Percentiles rank a stretch among this genome's conserved stretches.
Conservation (phyloP, 1,140 invertebrate species). For the Meloidogyne hapla region DNA sequence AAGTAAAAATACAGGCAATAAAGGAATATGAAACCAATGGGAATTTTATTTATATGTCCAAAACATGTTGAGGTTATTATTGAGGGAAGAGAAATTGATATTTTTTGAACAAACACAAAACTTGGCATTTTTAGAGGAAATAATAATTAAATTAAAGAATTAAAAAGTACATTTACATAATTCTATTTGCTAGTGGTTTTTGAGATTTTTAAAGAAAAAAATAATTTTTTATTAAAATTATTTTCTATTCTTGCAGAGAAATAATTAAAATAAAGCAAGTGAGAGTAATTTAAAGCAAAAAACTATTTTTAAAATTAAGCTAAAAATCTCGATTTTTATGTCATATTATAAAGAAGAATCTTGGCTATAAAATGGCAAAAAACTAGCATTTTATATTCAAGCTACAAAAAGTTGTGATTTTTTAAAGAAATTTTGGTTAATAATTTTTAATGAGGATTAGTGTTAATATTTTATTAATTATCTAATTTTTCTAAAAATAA, state of each 20-base stretch:
- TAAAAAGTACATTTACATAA: not conserved
- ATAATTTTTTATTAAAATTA: too few relatives aligned
- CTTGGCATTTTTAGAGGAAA: not conserved
- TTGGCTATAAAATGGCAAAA: too few relatives aligned
- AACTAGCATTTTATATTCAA: too few relatives aligned
- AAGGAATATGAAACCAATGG: conserved; percentile 2
- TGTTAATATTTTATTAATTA: not conserved
- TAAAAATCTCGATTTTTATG: too few relatives aligned
- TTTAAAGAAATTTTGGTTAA: too few relatives aligned
- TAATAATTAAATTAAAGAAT: not conserved
- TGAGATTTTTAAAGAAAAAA: not conserved
- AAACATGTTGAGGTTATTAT: not conserved
- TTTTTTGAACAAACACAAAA: not conserved
- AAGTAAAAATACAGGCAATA: not conserved
- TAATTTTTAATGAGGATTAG: too few relatives aligned
- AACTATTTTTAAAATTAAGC: too few relatives aligned
- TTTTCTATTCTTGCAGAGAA: too few relatives aligned
- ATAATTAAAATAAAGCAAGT: too few relatives aligned
- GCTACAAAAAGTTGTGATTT: too few relatives aligned
- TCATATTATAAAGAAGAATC: too few relatives aligned
- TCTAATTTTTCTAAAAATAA: not conserved
- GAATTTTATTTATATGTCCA: conserved; percentile 1
- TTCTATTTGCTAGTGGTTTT: not conserved
- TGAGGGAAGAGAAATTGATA: not conserved
- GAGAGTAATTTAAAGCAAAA: too few relatives aligned